Base-by-base conservation (phyloP, 2,888 invertebrate species). In the Apamea crenata region DNA sequence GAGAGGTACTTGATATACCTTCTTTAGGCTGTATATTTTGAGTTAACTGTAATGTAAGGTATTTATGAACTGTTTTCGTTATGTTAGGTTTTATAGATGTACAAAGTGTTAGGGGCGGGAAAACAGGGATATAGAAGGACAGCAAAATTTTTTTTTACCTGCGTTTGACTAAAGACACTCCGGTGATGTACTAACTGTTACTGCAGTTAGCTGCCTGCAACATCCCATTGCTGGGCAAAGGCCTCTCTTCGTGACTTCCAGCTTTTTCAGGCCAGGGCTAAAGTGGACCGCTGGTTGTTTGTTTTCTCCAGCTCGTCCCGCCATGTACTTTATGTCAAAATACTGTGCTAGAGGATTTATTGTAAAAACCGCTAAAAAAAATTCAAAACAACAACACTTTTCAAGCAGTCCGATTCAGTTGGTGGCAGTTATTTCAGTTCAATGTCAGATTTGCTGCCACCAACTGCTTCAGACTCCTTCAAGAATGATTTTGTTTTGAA, bases 11-110 rank as follows among this genome's bases (percentile, higher is more conserved):
- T 74, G 36, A 71, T 77, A n/a, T 73, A 32, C 36, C 25, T 81
- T 44, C 50, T 40, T 59, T 18, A 5, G 50, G 40, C 61, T 69
- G 47, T 63, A 81, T 70, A 66, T 81, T 66, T 74, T 77, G 56
- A 67, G n/a, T 36, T 73, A 76, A 81, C 76, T 80, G 63, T 80
- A 65, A 59, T 66, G 47, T n/a, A 29, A 44, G 53, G 68, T 80
- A 47, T 82, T 79, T 73, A 70, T 47, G 25, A 40, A 61, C 25
- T 65, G n/a, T 21, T 12, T 36, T 82, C 53, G 36, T 59, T 66
- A 44, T 40, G 44, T 73, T 67, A 29, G 18, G 29, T 61, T 61
- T 80, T 65, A 18, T 2, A 53, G 53, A 56, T 72, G 3, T 56
- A 29, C 6, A 44, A n/a, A 50, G 40, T 36, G 18, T 18, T 44